These are phyloP conservation scores for Chloromyia formosa DNA, from an alignment of 2,888 invertebrate genomes.

Conservation along the genomic window DNA sequence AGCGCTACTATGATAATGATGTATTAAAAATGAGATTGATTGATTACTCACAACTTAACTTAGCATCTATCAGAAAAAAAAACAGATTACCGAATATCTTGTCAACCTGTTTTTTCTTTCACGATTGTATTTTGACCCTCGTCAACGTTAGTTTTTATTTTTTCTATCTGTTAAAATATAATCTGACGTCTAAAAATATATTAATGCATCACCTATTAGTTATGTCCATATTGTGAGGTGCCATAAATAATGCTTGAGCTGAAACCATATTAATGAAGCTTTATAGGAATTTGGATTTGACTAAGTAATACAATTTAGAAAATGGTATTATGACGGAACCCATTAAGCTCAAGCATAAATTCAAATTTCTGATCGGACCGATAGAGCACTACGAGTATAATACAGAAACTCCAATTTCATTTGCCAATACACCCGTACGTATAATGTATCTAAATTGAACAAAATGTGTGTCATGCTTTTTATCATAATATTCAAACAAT, in stretches of 20 bases:
- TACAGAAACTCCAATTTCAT: too few relatives aligned
- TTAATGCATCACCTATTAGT: slow-evolving; percentile 10
- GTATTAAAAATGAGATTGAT: slow-evolving; percentile 35
- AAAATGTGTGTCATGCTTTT: too few relatives aligned
- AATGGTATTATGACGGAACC: neutral
- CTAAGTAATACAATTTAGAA: neutral
- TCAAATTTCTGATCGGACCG: neutral
- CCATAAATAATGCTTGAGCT: slow-evolving; percentile 22
- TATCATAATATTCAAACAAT: too few relatives aligned
- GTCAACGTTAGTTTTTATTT: too few relatives aligned
- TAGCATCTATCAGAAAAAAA: slow-evolving; percentile 30
- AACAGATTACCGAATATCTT: neutral
- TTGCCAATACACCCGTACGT: too few relatives aligned
- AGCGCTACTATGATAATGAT: too few relatives aligned
- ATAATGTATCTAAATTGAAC: too few relatives aligned
- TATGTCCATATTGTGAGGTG: slow-evolving; percentile 19
- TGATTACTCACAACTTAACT: slow-evolving; percentile 34
- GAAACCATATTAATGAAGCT: neutral
- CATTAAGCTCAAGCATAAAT: neutral
- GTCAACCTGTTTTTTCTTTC: slow-evolving; percentile 27
- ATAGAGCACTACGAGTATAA: too few relatives aligned
- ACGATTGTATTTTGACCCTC: too few relatives aligned
- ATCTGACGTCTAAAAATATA: slow-evolving; percentile 4
- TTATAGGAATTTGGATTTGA: slow-evolving; percentile 12
- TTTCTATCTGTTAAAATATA: too few relatives aligned